phyloP scores from a whole-genome alignment of 2,797 vertebrate genomes.

The Acipenser transmontanus region DNA sequence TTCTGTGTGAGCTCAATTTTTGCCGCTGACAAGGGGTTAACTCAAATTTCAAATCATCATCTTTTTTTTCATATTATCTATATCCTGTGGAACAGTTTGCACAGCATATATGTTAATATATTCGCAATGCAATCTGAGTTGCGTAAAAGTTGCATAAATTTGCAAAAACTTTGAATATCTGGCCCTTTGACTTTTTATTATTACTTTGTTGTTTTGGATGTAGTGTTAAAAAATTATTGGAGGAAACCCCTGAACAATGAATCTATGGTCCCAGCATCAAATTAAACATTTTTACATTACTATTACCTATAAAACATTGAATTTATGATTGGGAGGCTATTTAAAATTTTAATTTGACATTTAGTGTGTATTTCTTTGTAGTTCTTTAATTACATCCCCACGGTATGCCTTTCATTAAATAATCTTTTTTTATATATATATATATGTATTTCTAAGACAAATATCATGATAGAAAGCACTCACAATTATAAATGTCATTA shows the following conservation, averaged over 20 bases:
- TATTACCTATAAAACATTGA: constrained; percentile 65
- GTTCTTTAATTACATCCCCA: constrained; percentile 75
- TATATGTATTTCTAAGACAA: constrained; percentile 42
- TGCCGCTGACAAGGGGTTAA: too few relatives aligned
- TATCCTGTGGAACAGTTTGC: too few relatives aligned
- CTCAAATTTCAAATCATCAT: too few relatives aligned
- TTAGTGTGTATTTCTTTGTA: constrained; percentile 71
- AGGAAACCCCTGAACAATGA: background rate
- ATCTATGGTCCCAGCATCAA: background rate
- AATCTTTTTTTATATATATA: constrained; percentile 53
- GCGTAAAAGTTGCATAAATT: too few relatives aligned
- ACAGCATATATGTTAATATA: too few relatives aligned
- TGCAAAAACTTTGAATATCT: too few relatives aligned
- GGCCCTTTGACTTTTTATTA: background rate
- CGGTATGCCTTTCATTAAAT: constrained; percentile 70
- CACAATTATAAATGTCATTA: constrained; percentile 49
- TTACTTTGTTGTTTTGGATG: too few relatives aligned
- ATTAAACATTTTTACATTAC: constrained; percentile 42
- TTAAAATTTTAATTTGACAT: constrained; percentile 57
- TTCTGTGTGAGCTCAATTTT: too few relatives aligned
- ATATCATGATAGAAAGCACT: constrained; percentile 44
- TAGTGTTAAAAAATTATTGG: background rate
- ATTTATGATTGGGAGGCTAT: constrained; percentile 8
- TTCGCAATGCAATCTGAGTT: too few relatives aligned
- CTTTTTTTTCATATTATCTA: too few relatives aligned